A percentile compares a stretch with the other conserved stretches of the same genome.
Evolutionary conservation across 2,113 vertebrate species (phyloP).

Genomic region (Paradisaea rubra): DNA sequence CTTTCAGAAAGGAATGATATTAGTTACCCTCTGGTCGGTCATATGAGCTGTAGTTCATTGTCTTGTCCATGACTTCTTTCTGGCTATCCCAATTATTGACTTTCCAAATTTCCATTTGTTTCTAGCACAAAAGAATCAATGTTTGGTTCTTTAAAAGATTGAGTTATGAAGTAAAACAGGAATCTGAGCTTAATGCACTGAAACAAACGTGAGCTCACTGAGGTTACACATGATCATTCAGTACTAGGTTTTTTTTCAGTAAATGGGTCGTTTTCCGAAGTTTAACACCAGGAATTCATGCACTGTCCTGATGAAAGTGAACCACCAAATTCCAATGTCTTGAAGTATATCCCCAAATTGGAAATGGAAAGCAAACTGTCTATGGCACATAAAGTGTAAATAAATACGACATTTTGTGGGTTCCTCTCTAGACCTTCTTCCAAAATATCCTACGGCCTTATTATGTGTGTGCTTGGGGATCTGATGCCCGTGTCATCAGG

Average conservation of each 20-base stretch:
- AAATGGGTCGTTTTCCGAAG: background rate
- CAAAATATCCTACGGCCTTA: background rate
- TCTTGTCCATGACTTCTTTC: background rate
- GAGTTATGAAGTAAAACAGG: background rate
- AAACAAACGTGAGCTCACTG: background rate
- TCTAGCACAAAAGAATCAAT: background rate
- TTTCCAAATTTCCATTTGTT: background rate
- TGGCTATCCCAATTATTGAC: background rate
- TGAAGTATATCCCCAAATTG: background rate
- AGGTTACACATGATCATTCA: background rate
- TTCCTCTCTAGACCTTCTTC: background rate
- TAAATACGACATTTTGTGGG: background rate
- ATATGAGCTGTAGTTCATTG: background rate
- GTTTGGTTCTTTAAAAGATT: background rate
- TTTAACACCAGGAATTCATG: background rate
- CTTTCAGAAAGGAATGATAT: background rate
- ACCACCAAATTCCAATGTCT: background rate
- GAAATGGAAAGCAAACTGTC: background rate
- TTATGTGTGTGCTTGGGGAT: background rate
- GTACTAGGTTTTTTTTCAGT: background rate
- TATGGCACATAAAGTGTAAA: background rate
- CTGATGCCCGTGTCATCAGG: background rate
- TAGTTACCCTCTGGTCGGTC: background rate
- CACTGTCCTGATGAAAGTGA: background rate
- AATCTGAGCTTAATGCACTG: background rate